Conservation (phyloP, 1,140 invertebrate species). For the Bacillus rossius region DNA sequence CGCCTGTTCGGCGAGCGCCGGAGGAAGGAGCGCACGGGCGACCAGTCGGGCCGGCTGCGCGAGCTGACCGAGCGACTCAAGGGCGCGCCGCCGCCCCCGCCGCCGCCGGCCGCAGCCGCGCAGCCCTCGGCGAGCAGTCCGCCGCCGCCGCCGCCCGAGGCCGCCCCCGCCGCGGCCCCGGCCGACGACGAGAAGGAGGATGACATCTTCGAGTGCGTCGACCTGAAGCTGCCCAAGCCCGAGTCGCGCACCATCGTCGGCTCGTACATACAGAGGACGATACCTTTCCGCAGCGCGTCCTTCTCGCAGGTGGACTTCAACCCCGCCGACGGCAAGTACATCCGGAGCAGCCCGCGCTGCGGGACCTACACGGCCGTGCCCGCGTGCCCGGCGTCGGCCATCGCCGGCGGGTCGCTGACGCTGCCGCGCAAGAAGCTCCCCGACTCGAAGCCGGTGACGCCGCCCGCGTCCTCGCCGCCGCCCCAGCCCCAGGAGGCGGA, state of each 20-base stretch:
- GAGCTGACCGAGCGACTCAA: conserved; percentile 70
- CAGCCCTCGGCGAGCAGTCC: conserved; percentile 37
- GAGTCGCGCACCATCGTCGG: conserved; percentile 51
- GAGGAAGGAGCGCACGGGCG: conserved; percentile 42
- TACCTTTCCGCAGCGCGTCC: conserved; percentile 71
- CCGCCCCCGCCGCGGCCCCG: conserved; percentile 14
- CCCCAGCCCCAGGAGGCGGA: conserved; percentile 40
- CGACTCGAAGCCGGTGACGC: conserved; percentile 33
- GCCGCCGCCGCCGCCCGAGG: conserved; percentile 17
- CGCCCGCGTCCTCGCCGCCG: conserved; percentile 40
- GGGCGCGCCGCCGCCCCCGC: conserved; percentile 37
- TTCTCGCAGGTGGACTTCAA: conserved; percentile 75
- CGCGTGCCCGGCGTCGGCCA: conserved; percentile 14
- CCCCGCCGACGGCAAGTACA: conserved; percentile 39
- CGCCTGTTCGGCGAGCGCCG: conserved; percentile 64
- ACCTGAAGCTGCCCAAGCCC: conserved; percentile 45
- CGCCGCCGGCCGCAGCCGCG: conserved; percentile 16
- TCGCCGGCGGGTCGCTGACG: conserved; percentile 18
- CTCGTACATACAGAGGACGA: conserved; percentile 51
- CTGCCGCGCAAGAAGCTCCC: conserved; percentile 20
- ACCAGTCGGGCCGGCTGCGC: conserved; percentile 61
- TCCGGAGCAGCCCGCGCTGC: conserved; percentile 17
- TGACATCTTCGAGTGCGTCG: conserved; percentile 32
- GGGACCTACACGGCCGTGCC: conserved; percentile 8
- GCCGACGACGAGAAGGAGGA: conserved; percentile 32